Evolutionary conservation across 2,113 vertebrate genomes (phyloP).

Genomic region (Eurystomus gularis): DNA sequence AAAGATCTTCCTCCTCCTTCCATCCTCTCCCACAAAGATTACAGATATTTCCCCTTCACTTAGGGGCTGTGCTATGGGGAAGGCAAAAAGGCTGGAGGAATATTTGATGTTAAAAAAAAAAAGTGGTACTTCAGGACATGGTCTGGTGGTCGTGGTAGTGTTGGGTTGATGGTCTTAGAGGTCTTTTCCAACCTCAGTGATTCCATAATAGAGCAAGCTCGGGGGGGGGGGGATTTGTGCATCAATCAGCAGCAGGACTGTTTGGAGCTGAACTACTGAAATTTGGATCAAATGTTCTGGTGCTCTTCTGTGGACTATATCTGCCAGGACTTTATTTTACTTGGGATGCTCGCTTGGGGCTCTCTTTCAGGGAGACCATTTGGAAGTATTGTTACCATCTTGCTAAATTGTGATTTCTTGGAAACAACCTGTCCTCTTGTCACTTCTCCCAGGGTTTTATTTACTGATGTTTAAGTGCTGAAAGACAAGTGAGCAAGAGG

Average conservation of each 20-base stretch:
- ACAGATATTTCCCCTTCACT: neutral
- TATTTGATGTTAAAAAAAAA: too few relatives aligned
- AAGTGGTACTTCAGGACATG: too few relatives aligned
- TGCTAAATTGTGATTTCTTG: neutral
- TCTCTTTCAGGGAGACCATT: neutral
- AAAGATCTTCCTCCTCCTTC: neutral
- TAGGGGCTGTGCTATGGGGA: neutral
- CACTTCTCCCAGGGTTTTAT: fast-evolving
- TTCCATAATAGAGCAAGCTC: fast-evolving
- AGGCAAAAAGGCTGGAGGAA: neutral
- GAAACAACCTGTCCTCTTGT: fast-evolving
- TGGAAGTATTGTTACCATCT: fast-evolving
- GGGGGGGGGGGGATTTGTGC: too few relatives aligned
- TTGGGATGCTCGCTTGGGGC: neutral
- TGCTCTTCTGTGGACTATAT: fast-evolving
- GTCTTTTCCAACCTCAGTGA: too few relatives aligned
- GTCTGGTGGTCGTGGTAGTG: too few relatives aligned
- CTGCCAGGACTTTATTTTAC: neutral
- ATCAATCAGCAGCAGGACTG: neutral
- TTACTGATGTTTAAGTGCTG: neutral
- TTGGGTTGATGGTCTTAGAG: too few relatives aligned
- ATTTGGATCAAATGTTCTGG: too few relatives aligned
- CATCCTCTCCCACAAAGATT: fast-evolving
- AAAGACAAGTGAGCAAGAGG: neutral
- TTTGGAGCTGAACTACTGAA: neutral